A percentile compares a stretch with the other conserved stretches of the same genome.
Evolutionary conservation across 2,113 vertebrate species (phyloP).

Genomic region (Chaenocephalus aceratus): DNA sequence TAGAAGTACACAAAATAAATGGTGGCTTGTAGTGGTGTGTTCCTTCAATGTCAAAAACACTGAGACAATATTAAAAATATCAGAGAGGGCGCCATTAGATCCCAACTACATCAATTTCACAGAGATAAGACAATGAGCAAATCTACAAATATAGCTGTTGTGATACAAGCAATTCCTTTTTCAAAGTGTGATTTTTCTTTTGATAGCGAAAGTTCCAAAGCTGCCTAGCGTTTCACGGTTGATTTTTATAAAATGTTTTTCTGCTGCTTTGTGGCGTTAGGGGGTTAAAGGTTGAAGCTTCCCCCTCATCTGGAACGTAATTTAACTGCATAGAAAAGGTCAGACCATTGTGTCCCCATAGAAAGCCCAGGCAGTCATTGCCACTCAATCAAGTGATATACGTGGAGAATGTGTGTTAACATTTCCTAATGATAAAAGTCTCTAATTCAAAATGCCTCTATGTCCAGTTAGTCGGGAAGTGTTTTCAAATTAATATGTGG

Average conservation of each 20-base stretch:
- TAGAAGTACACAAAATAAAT: constrained; percentile 39
- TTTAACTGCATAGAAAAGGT: constrained; percentile 77
- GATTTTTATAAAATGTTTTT: constrained; percentile 28
- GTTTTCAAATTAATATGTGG: constrained; percentile 22
- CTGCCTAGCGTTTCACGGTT: constrained; percentile 85
- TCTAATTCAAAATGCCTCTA: constrained; percentile 2
- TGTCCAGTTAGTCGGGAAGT: constrained; percentile 20
- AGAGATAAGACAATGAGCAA: constrained; percentile 67
- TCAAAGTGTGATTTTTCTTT: neutral
- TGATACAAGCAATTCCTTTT: constrained; percentile 64
- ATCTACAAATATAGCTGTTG: constrained; percentile 79
- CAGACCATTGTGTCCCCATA: constrained; percentile 41
- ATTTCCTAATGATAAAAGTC: neutral
- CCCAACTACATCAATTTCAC: constrained; percentile 74
- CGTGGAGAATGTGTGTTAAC: neutral
- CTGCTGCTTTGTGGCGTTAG: constrained; percentile 45
- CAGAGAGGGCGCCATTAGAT: constrained; percentile 27
- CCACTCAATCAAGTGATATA: neutral
- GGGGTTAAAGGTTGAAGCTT: constrained; percentile 68
- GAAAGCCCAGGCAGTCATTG: constrained; percentile 4
- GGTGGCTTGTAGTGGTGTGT: constrained; percentile 52
- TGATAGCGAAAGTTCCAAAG: constrained; percentile 85
- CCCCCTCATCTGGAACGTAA: constrained; percentile 84
- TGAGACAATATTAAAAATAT: constrained; percentile 63
- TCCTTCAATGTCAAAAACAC: constrained; percentile 45